Conservation (phyloP, 2,113 vertebrate genomes). For the Gymnocephalus cernua region DNA sequence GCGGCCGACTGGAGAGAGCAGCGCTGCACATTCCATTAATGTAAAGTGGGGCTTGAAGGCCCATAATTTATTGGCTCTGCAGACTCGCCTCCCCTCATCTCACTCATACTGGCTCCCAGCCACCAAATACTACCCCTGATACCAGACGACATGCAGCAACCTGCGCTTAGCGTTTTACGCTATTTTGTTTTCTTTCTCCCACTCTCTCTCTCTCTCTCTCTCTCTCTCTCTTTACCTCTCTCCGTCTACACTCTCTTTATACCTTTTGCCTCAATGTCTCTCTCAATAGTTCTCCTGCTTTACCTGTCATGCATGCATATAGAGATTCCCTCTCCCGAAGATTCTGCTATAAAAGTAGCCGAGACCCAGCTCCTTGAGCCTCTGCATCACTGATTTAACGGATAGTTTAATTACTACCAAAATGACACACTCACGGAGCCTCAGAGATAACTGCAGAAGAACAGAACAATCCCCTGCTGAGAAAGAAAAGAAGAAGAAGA, state of each 20-base stretch:
- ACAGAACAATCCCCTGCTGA: slow-evolving; percentile 38
- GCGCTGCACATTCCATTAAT: slow-evolving; percentile 83
- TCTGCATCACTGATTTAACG: slow-evolving; percentile 45
- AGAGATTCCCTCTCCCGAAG: slow-evolving; percentile 23
- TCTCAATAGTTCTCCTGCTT: slow-evolving; percentile 3
- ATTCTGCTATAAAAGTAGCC: slow-evolving; percentile 25
- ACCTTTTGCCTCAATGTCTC: slow-evolving; percentile 10
- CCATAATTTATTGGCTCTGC: slow-evolving; percentile 83
- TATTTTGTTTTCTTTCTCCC: slow-evolving; percentile 45
- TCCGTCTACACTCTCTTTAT: slow-evolving; percentile 8
- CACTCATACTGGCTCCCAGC: slow-evolving; percentile 76
- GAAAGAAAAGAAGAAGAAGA: no score
- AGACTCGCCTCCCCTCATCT: slow-evolving; percentile 81
- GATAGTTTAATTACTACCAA: slow-evolving; percentile 65
- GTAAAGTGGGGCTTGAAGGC: slow-evolving; percentile 82
- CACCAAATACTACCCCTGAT: slow-evolving; percentile 81
- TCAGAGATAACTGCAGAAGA: slow-evolving; percentile 41
- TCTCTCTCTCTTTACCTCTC: slow-evolving; percentile 31
- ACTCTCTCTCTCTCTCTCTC: slow-evolving; percentile 19
- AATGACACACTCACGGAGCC: slow-evolving; percentile 26
- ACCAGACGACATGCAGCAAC: slow-evolving; percentile 66
- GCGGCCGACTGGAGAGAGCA: slow-evolving; percentile 70
- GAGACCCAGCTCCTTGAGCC: not conserved
- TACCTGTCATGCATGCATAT: slow-evolving; percentile 13
- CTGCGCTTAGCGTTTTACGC: slow-evolving; percentile 54